phyloP scores from a whole-genome alignment of 2,113 vertebrate species.

The Sylvicapra grimmia region DNA sequence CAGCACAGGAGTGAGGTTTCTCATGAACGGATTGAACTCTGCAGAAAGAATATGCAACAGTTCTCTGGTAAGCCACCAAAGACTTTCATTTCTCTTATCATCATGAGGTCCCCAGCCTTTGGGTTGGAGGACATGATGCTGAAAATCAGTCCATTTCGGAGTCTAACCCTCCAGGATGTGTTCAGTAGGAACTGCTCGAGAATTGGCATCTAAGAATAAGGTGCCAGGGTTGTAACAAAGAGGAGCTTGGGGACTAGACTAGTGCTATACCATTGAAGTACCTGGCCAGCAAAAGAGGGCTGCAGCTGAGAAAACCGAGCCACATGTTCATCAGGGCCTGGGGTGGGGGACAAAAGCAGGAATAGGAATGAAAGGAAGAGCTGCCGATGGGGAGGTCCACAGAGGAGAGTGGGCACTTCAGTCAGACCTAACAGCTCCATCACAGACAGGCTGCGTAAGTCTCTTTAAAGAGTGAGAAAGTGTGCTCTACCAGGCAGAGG shows the following conservation, averaged over 20 bases:
- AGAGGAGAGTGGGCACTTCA: neutral
- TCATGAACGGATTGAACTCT: neutral
- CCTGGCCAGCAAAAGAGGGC: neutral
- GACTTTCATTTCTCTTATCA: neutral
- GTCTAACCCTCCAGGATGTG: neutral
- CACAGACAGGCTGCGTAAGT: neutral
- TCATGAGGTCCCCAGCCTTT: neutral
- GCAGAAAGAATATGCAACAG: neutral
- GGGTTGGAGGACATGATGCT: neutral
- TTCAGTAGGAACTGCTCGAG: neutral
- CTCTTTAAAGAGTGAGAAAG: neutral
- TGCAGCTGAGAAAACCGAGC: neutral
- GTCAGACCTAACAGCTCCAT: neutral
- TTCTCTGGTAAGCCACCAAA: neutral
- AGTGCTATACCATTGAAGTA: neutral
- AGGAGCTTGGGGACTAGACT: neutral
- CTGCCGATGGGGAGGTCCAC: neutral
- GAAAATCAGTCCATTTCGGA: neutral
- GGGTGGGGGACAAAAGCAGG: neutral
- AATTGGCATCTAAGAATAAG: neutral
- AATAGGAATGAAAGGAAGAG: neutral
- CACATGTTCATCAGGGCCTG: neutral
- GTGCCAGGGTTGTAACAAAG: neutral
- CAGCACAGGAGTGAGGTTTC: neutral
- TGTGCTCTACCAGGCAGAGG: neutral